Evolutionary conservation across 2,797 vertebrate genomes (phyloP), one percentile per base, ranked within the genome.

Genomic region (Notolabrus celidotus): DNA sequence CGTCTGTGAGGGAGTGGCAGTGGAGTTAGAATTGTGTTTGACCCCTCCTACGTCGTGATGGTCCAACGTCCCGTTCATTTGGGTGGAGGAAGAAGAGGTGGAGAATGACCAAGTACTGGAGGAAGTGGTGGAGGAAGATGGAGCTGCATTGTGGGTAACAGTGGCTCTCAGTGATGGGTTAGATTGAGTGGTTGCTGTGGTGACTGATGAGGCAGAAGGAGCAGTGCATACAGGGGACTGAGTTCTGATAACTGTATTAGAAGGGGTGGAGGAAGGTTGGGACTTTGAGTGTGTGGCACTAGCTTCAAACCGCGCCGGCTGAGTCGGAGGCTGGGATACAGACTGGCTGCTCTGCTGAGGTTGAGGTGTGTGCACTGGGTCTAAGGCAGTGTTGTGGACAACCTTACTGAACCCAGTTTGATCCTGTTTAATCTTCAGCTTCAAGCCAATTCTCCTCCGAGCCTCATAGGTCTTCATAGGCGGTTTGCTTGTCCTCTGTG

Each of bases 381-480:
- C 97, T 84, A 98, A 81, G 3, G 97, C 97, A 0, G 97, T 98
- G 91, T 99, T 99, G 89, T 98, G 97, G 20, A 99, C 95, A 22
- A 99, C 97, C 75, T 98, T 98, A 72, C 96, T 96, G 62, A 97
- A 94, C 1, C 97, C 97, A 0, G 96, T 97, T 51, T 93, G 92
- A 81, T 98, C 97, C 86, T 99, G 97, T 69, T 98, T 99, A 91
- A 98, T 99, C 90, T 99, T 98, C 6, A 99, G 86, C 87, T 99
- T 99, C 69, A 99, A 89, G 23, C 97, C 96, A 0, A 98, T 97
- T 31, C 97, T 93, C 58, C 96, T 95, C 0, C 97, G 96, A 0
- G 97, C 97, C 89, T 98, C 97, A 1, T 99, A 98, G 2, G 97
- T 98, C 78, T 98, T 98, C 57, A 97, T 98, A 1, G 97, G 97